Percentiles rank a stretch among this genome's conserved stretches.
Evolutionary conservation across 2,113 vertebrate species (phyloP).

Genomic region (Syngnathus floridae): DNA sequence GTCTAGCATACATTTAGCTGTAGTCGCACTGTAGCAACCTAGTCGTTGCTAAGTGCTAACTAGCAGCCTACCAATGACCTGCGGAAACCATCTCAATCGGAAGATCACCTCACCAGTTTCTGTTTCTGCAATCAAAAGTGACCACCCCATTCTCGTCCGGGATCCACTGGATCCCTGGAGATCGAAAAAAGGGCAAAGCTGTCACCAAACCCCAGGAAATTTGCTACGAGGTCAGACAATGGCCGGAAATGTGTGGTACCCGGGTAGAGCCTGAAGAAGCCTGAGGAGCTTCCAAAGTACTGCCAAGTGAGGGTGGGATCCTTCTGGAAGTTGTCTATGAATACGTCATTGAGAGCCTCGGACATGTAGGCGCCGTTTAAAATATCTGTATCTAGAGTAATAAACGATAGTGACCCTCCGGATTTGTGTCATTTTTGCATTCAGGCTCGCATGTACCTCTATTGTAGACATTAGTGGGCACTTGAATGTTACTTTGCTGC

Average conservation of each 20-base stretch:
- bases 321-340: constrained; percentile 86
- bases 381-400: constrained; percentile 79
- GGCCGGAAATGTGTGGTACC: constrained; percentile 60
- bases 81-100: too few relatives aligned
- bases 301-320: constrained; percentile 95
- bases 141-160: constrained; percentile 93
- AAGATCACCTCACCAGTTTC: constrained; percentile 80
- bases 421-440: background rate
- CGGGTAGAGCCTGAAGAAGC: constrained; percentile 96
- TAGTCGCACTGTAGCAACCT: too few relatives aligned
- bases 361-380: constrained; percentile 93
- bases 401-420: background rate
- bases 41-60: too few relatives aligned
- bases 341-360: constrained; percentile 86
- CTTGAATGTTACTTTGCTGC: constrained; percentile 83
- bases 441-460: constrained; percentile 72
- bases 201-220: constrained; percentile 1
- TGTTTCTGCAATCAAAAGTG: constrained; percentile 88
- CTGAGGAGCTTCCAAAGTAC: constrained; percentile 91
- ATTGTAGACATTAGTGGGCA: constrained; percentile 95
- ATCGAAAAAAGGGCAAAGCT: constrained; percentile 2
- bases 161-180: constrained; percentile 86
- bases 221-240: constrained; percentile 4
- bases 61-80: too few relatives aligned
- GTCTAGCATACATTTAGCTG: too few relatives aligned